Conservation (phyloP, 92 coral and sea anemone genomes). For the Porites divaricata region DNA sequence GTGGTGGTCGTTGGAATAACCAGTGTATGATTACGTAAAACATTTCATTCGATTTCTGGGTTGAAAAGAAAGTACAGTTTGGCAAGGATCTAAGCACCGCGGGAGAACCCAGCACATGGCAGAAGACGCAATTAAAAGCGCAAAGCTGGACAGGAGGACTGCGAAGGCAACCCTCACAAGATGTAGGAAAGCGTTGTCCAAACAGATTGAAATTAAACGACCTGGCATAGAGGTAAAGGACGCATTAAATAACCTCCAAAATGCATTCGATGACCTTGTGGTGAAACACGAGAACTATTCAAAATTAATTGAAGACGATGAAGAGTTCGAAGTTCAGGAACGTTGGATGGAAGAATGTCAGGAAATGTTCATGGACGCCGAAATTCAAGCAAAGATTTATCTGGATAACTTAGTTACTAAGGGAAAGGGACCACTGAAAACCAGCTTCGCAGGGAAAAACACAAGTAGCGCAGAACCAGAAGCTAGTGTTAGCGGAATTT, state of each 20-base stretch:
- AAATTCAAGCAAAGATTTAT: conserved; percentile 44
- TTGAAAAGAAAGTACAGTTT: no score
- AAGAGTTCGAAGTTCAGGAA: conserved; percentile 51
- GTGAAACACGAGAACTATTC: conserved; percentile 43
- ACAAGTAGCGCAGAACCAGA: background rate
- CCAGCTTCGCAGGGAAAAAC: background rate
- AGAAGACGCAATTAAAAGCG: no score
- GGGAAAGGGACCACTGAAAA: background rate
- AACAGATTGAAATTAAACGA: no score
- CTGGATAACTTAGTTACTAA: conserved; percentile 11
- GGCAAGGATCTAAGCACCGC: no score
- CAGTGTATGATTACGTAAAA: no score
- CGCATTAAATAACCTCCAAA: conserved; percentile 29
- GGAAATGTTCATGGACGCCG: conserved; percentile 41
- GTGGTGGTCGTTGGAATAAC: no score
- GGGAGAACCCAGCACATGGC: no score
- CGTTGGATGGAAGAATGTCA: conserved; percentile 55
- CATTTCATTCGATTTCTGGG: no score
- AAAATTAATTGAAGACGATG: conserved; percentile 59
- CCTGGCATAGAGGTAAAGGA: conserved; percentile 58
- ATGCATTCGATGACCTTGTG: conserved; percentile 41
- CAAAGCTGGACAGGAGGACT: no score
- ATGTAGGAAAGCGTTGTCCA: no score
- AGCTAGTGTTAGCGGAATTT: conserved; percentile 5
- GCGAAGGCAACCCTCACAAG: no score